Conservation (phyloP, 2,113 vertebrate species). For the Aspidoscelis tigris region DNA sequence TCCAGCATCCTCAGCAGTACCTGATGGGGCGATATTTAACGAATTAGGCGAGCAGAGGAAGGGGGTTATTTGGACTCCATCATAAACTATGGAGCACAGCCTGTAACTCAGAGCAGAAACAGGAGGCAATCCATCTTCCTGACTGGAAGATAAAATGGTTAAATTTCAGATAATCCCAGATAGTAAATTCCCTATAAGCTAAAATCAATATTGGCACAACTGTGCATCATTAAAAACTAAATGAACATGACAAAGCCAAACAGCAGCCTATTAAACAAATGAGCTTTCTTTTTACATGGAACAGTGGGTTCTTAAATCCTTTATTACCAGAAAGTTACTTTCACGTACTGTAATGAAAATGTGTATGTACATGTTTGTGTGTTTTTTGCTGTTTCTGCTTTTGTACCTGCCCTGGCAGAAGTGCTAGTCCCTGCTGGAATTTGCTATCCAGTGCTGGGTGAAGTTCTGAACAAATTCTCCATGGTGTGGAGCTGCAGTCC, state of each 20-base stretch:
- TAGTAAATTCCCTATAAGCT: constrained; percentile 83
- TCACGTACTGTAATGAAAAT: constrained; percentile 24
- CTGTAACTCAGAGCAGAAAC: accelerated
- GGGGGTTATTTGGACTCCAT: neutral
- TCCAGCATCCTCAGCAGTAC: neutral
- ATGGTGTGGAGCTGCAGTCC: no score
- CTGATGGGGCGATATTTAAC: neutral
- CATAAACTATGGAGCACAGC: accelerated
- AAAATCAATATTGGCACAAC: constrained; percentile 87
- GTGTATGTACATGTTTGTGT: neutral
- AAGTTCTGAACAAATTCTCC: no score
- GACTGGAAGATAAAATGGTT: constrained; percentile 59
- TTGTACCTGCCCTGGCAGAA: no score
- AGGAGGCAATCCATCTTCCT: constrained; percentile 37
- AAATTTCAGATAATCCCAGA: constrained; percentile 74
- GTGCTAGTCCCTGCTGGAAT: no score
- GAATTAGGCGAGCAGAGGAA: neutral
- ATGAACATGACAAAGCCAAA: constrained; percentile 83
- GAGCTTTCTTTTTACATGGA: constrained; percentile 74
- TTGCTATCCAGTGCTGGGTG: no score
- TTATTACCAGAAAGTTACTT: constrained; percentile 71
- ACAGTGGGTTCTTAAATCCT: constrained; percentile 79
- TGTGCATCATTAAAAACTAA: constrained; percentile 84
- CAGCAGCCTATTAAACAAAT: constrained; percentile 83
- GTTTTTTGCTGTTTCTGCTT: no score